Evolutionary conservation across 2,888 invertebrate species (phyloP).

Genomic region (Oligia strigilis): DNA sequence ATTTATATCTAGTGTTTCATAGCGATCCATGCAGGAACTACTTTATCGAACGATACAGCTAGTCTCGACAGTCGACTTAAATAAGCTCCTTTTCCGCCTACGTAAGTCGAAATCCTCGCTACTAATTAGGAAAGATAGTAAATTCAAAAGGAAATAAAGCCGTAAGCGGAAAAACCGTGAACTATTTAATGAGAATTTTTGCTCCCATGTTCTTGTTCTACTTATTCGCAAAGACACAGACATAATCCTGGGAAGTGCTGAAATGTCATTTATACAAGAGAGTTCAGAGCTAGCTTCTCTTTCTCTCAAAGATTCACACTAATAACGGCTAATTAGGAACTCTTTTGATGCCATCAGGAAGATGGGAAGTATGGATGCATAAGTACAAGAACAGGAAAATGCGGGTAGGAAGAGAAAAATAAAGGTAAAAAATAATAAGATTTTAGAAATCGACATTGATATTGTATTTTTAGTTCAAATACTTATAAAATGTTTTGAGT

Average conservation of each 20-base stretch:
- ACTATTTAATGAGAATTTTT: slow-evolving; percentile 8
- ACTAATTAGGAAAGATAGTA: slow-evolving; percentile 24
- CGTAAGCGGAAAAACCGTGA: neutral
- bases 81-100: slow-evolving; percentile 13
- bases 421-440: neutral
- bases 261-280: slow-evolving; percentile 29
- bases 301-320: slow-evolving; percentile 29
- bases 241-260: slow-evolving; percentile 35
- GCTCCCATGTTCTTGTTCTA: neutral
- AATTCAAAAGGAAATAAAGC: slow-evolving; percentile 25
- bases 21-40: neutral
- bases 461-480: neutral
- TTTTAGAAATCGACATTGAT: neutral
- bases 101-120: slow-evolving; percentile 4
- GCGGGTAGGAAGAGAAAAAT: neutral
- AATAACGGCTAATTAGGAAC: slow-evolving; percentile 28
- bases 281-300: slow-evolving; percentile 2
- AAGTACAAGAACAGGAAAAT: slow-evolving; percentile 23
- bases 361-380: slow-evolving; percentile 10
- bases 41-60: neutral
- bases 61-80: neutral
- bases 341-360: slow-evolving; percentile 5
- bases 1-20: slow-evolving; percentile 7
- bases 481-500: neutral
- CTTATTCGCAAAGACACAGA: slow-evolving; percentile 12